Percentiles rank a stretch among this genome's conserved stretches.
These are phyloP conservation scores for Ethmia dodecea DNA, from an alignment of 2,888 invertebrate species.

Conservation along the genomic window DNA sequence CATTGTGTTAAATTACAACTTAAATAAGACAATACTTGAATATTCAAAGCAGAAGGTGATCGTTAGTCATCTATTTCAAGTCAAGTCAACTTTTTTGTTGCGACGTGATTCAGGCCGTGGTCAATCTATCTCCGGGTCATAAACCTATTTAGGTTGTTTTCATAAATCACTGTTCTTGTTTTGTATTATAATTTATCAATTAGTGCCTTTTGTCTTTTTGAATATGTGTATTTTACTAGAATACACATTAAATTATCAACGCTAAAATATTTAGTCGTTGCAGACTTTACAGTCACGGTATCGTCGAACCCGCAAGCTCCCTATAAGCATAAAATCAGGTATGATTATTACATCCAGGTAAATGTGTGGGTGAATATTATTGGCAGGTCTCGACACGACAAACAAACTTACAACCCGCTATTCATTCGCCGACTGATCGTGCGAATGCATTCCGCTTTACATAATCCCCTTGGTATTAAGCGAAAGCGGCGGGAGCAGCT, in stretches of 20 bases:
- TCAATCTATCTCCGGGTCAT: slow-evolving; percentile 52
- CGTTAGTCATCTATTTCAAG: too few relatives aligned
- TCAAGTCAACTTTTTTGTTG: slow-evolving; percentile 37
- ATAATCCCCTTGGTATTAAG: slow-evolving; percentile 4
- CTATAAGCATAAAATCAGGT: slow-evolving; percentile 60
- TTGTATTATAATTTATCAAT: too few relatives aligned
- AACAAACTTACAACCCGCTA: slow-evolving; percentile 42
- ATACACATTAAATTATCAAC: too few relatives aligned
- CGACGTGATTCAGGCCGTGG: slow-evolving; percentile 42
- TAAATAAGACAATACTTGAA: too few relatives aligned
- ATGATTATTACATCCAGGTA: slow-evolving; percentile 54
- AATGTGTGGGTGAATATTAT: slow-evolving; percentile 72
- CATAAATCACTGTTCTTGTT: too few relatives aligned
- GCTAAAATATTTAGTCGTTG: too few relatives aligned
- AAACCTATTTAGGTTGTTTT: slow-evolving; percentile 35
- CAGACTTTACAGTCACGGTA: slow-evolving; percentile 43
- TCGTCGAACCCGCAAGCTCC: slow-evolving; percentile 40
- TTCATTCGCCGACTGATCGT: slow-evolving; percentile 36
- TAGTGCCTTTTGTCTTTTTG: too few relatives aligned
- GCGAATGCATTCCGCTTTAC: slow-evolving; percentile 4
- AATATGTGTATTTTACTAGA: too few relatives aligned
- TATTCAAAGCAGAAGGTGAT: too few relatives aligned
- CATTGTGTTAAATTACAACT: too few relatives aligned
- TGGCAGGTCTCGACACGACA: slow-evolving; percentile 61
- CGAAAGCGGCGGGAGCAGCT: not conserved